Base-by-base conservation (phyloP, 1,140 invertebrate species). In the Drosophila kanapiae region DNA sequence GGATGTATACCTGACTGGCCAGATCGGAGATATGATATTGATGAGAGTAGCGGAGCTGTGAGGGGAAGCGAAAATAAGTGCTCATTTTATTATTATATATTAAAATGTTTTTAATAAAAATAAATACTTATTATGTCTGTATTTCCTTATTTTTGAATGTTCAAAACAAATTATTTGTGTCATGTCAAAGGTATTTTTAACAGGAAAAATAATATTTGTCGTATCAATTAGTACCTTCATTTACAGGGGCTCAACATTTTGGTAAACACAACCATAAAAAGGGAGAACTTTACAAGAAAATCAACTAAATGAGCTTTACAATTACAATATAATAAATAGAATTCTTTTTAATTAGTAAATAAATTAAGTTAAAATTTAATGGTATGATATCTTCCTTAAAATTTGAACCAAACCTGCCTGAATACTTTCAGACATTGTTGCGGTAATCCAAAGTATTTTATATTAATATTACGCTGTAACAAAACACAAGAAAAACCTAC, bases 21-120 rank as follows among this genome's bases (percentile, higher is more conserved):
- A 68, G 58, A 45, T 93, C 92, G 64, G 94, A 92, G 18, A 94
- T 93, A 16, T 91, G 83, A 75, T 94, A 94, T 42, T 92, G 83
- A 75, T 94, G 94, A 6, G 93, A 84, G 75, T 94, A 94, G 23
- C 86, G 76, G 6, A 91, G 75, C 93, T 94, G 64, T 31, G 79
- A 0, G 27, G 29, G 57, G 4, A 13, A 2, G 3, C 1, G 0
- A 10, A 27, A 38, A 14, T n/a, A 47, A 47, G 10, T 9, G 37
- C 5, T 1, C 5, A 31, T 27, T 47, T 1, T 23, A 7, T 1
- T 1, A 2, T 1, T 7, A 23, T 13, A 13, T 14, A 4, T 1
- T 27, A 9, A 10, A n/a, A 11, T 51, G 16, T 51, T 33, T 49
- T 49, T n/a, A 3, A 9, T 10, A 16, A 16, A 16, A 51, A 51